Percentiles rank a stretch among this genome's conserved stretches.
Evolutionary conservation across 53 echinoderm and acorn worm species (phyloP).

Genomic region (Mesocentrotus franciscanus): DNA sequence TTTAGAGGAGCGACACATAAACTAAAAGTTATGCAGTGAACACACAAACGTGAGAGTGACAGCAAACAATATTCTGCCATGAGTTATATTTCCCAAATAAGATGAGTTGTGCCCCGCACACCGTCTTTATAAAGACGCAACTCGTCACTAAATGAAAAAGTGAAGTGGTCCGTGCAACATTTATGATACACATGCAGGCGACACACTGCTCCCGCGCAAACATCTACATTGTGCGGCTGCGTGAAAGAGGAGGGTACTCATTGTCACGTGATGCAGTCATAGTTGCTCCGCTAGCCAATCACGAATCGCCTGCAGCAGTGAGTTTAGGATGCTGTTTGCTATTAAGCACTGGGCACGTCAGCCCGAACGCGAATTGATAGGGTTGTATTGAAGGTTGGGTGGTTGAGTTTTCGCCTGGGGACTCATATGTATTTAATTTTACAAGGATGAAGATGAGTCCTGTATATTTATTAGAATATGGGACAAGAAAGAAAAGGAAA

Average conservation of each 20-base stretch:
- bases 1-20: neutral
- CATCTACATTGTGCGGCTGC: neutral
- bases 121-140: neutral
- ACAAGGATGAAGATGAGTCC: neutral
- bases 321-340: slow-evolving; percentile 29
- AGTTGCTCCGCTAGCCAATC: slow-evolving; percentile 34
- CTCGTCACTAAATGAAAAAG: neutral
- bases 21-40: neutral
- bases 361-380: neutral
- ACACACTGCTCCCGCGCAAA: neutral
- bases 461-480: neutral
- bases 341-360: neutral
- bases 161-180: slow-evolving; percentile 36
- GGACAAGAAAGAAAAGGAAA: neutral
- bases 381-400: neutral
- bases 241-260: neutral
- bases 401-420: neutral
- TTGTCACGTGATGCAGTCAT: slow-evolving; percentile 46
- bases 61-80: neutral
- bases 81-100: neutral
- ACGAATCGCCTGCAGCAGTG: slow-evolving; percentile 24
- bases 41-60: neutral
- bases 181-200: slow-evolving; percentile 45
- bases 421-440: neutral
- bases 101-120: neutral